Evolutionary conservation across 2,797 vertebrate species (phyloP), one percentile per base, ranked within the genome.

Genomic region (Pseudomugil tenellus): DNA sequence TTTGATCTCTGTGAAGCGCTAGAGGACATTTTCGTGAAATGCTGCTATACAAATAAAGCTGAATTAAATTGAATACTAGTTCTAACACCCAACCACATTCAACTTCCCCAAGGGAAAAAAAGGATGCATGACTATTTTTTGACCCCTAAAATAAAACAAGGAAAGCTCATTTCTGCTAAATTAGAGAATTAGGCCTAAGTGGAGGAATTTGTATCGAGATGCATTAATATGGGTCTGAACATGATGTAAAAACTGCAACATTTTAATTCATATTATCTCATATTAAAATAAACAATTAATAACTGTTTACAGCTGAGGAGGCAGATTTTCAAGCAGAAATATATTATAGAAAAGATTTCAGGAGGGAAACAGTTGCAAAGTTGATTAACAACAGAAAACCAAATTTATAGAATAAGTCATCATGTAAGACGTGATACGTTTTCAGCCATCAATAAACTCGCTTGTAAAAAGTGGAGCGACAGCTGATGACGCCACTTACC

Each of bases 401-500:
- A 1, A 7, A n/a, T n/a, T 8, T 10, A n/a, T 19, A 1, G 3
- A 21, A 21, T 46, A 46, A 46, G 41, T 46, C 19, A 46, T 46
- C 1, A 1, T 21, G 21, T 7, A 21, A 46, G 9, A n/a, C 7
- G 19, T 19, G 41, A 43, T 17, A 34, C 8, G 32, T 28, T 49
- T 23, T 63, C 39, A 34, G 39, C 14, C 12, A n/a, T 19, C 12
- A 41, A 70, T 31, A 11, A 46, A 12, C 2, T 51, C 13, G 32
- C 16, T 4, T 4, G 9, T 8, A 12, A 39, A n/a, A 37, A 14
- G 28, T 21, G 28, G 17, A 21, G 21, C 21, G 12, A 32, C 51
- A 3, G 21, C 8, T n/a, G 9, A 21, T n/a, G 41, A 46, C n/a
- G 19, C 6, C 41, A 21, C 95, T 91, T 77, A 99, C 98, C 97